These are phyloP conservation scores for Galbula dea DNA, from an alignment of 2,113 vertebrate species.

Conservation along the genomic window DNA sequence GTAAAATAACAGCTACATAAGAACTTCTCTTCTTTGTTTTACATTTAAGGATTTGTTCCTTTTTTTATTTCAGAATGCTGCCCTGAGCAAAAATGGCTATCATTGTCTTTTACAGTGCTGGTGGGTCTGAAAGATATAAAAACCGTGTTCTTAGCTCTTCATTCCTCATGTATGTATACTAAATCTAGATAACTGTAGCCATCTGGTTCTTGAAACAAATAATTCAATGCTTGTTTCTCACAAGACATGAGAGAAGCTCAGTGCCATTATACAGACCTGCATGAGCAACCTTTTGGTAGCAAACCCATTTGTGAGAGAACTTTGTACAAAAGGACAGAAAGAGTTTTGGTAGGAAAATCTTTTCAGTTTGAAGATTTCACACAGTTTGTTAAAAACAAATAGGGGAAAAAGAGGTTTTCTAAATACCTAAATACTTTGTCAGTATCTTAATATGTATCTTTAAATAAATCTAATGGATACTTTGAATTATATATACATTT, in stretches of 20 bases:
- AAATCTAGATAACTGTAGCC: not conserved
- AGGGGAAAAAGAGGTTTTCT: not conserved
- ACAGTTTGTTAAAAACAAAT: constrained; percentile 50
- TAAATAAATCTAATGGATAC: constrained; percentile 66
- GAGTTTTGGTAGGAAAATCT: constrained; percentile 12
- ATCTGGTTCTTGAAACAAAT: not conserved
- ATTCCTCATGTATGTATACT: not conserved
- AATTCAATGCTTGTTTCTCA: not conserved
- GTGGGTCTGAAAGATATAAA: not conserved
- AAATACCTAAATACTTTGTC: constrained; percentile 46
- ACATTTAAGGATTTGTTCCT: not conserved
- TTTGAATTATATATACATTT: constrained; percentile 67
- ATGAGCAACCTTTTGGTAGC: not conserved
- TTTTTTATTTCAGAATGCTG: not conserved
- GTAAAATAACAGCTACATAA: not conserved
- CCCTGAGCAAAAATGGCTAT: not conserved
- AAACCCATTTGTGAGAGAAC: not conserved
- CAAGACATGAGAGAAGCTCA: not conserved
- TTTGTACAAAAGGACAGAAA: not conserved
- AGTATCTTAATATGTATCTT: constrained; percentile 51
- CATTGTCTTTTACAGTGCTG: not conserved
- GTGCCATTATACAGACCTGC: not conserved
- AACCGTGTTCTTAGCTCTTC: not conserved
- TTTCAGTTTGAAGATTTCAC: constrained; percentile 40
- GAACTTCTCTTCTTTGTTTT: not conserved